Base-by-base conservation (phyloP, 2,113 vertebrate species). In the Oplegnathus fasciatus region DNA sequence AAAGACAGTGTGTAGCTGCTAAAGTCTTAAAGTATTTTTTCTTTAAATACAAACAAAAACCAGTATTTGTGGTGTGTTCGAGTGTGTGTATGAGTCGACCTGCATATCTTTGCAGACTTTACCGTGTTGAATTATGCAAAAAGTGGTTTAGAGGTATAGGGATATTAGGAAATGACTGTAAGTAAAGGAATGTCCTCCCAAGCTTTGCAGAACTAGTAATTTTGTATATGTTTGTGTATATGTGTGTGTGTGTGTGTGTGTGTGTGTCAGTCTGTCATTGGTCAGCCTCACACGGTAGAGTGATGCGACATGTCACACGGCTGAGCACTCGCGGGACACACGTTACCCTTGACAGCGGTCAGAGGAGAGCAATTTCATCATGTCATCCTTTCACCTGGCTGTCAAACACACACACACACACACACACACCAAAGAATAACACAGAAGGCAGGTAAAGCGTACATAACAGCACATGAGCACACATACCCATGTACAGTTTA, bases 381-480 rank as follows among this genome's bases (percentile, higher is more conserved):
- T 93, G 93, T 90, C 90, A 90, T 88, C 82, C 88, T 89, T 86
- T 91, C 89, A 93, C 91, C 93, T 86, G 83, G 80, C 89, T 90
- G 88, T 91, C 90, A 89, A 34, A 79, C 85, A 72, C 54, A 71
- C 55, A 66, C 44, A 81, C 37, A 73, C 46, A 75, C 78, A 72
- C 57, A 67, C 64, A 62, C 48, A 60, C 52, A 55, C 32, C 52
- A 22, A 75, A 66, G 64, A 86, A 76, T 57, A 60, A 69, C 62
- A 69, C 62, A 13, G 48, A 58, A 4, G 18, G 52, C 76, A 78
- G 28, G 46, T 69, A 74, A 32, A 78, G 54, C 68, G n/a, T 69
- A 34, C 58, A 68, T 6, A 78, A 20, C 66, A 54, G 74, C 84
- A 68, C 68, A 64, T 44, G 17, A 66, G 60, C 68, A 84, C 83